phyloP scores from a whole-genome alignment of 2,797 vertebrate species.

The Intellagama lesueurii region DNA sequence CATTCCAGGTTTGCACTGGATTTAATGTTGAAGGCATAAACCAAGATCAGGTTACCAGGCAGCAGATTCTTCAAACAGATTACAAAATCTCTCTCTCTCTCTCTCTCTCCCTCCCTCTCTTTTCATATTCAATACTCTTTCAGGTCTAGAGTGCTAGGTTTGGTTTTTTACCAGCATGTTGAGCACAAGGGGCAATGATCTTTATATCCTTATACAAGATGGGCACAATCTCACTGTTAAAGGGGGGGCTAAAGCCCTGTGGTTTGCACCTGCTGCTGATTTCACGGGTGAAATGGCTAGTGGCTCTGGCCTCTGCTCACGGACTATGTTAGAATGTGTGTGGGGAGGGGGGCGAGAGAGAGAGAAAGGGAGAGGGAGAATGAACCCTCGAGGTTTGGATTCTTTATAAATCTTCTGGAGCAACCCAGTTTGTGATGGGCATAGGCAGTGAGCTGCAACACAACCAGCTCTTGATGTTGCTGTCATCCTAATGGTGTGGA shows the following conservation, averaged over 20 bases:
- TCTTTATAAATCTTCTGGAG: neutral
- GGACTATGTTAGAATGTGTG: neutral
- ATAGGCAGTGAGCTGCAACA: neutral
- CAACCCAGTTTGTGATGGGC: neutral
- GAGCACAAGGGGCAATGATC: conserved; percentile 16
- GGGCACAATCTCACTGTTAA: neutral
- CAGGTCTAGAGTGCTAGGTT: neutral
- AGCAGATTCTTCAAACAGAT: neutral
- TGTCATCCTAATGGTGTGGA: neutral
- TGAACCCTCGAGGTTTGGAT: neutral
- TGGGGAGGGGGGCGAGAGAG: too few relatives aligned
- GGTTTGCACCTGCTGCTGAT: conserved; percentile 37
- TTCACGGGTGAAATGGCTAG: conserved; percentile 25
- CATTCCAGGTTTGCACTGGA: neutral
- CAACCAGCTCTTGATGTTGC: neutral
- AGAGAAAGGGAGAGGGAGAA: neutral
- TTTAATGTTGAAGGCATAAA: neutral
- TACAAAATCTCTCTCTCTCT: neutral
- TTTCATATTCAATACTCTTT: neutral
- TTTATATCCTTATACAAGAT: neutral
- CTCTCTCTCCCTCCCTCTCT: neutral
- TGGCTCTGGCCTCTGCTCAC: neutral
- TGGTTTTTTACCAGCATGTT: neutral
- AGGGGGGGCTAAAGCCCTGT: neutral
- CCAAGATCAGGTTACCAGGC: neutral